phyloP scores from a whole-genome alignment of 2,113 vertebrate species.

The Muscicapa adusta region DNA sequence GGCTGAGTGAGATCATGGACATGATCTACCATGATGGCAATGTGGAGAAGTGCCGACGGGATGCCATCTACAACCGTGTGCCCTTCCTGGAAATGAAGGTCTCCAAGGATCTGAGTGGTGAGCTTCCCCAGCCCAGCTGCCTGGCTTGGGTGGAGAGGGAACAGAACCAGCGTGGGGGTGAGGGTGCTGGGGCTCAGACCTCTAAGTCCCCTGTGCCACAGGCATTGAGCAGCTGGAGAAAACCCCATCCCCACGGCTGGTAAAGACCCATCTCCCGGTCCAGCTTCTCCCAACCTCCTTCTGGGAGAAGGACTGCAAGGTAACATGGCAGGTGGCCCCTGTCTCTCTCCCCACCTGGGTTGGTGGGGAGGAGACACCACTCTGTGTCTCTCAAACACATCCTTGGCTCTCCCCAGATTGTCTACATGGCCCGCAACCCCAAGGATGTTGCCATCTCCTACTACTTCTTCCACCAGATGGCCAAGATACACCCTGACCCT shows the following conservation, averaged over 20 bases:
- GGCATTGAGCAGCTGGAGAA: constrained; percentile 68
- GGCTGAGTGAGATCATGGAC: constrained; percentile 70
- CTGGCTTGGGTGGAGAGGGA: neutral
- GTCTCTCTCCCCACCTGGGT: neutral
- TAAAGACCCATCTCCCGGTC: constrained; percentile 81
- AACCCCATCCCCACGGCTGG: constrained; percentile 71
- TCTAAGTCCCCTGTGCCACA: neutral
- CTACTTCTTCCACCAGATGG: constrained; percentile 80
- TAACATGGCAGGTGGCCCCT: neutral
- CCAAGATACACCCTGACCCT: constrained; percentile 65
- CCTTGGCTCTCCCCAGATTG: constrained; percentile 48
- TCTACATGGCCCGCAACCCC: constrained; percentile 76
- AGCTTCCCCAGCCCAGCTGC: neutral
- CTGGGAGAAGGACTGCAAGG: constrained; percentile 80
- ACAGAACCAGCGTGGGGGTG: neutral
- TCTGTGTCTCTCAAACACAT: neutral
- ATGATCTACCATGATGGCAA: constrained; percentile 45
- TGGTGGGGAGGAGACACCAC: neutral
- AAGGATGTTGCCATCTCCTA: constrained; percentile 78
- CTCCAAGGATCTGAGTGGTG: neutral
- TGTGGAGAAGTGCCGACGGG: constrained; percentile 56
- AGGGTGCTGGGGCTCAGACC: neutral
- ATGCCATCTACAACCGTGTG: constrained; percentile 61
- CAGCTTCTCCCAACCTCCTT: constrained; percentile 79
- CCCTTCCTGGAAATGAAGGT: constrained; percentile 66